Base-by-base conservation (phyloP, 2,888 invertebrate species). In the Ectobius pallidus region DNA sequence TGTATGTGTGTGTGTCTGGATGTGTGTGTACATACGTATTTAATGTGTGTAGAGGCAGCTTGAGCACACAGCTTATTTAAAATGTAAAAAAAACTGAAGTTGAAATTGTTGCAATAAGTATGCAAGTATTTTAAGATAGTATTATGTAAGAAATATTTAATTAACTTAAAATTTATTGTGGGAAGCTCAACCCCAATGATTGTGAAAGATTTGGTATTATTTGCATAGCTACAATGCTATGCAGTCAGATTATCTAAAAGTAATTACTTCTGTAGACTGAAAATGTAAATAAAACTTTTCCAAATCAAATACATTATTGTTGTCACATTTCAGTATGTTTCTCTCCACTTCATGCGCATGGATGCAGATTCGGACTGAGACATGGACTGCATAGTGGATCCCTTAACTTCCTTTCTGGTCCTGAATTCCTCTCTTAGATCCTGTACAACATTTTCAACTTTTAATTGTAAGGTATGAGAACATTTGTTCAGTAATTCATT, bases 81-180 rank as follows among this genome's bases (percentile, higher is more conserved):
- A 49, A 3, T 58, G 30, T 58, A 32, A 30, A 30, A 58, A 25
- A 30, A 52, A 34, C 34, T 34, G 11, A 3, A 22, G 11, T 52
- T 4, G 30, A 58, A 58, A 58, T n/a, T 2, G 27, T 30, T 58
- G 58, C 58, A 58, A 30, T 58, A 30, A 58, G 32, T 30, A 30
- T 25, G 58, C 55, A 30, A 6, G 32, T 30, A 58, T 30, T 58
- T 55, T 30, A 58, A 58, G 27, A 58, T 58, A 58, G 58, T 58
- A 58, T 58, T 58, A 30, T 58, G n/a, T 58, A 14, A 52, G 20
- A 52, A 52, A 52, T 22, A 25, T 22, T n/a, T 58, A 52, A 52
- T 3, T 52, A 25, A 30, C n/a, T 34, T 34, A 30, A 30, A 58
- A 55, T 49, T 3, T 22, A 22, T 11, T 55, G 27, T 55, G 55